A percentile compares a stretch with the other conserved stretches of the same genome.
Conservation (phyloP, 2,113 vertebrate genomes). For the Syngnathoides biaculeatus region DNA sequence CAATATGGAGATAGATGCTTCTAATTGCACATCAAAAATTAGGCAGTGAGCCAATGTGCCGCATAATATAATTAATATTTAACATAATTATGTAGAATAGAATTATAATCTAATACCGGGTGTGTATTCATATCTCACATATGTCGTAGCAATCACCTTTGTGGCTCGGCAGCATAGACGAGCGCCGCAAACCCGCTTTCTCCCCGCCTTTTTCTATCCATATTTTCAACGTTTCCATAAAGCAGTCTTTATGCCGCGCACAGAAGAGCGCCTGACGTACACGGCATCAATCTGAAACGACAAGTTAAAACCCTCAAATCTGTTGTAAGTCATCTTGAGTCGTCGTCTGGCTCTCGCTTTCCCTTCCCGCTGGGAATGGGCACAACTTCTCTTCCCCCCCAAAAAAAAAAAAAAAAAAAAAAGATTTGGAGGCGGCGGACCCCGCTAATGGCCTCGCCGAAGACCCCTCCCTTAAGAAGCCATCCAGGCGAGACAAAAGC, state of each 20-base stretch:
- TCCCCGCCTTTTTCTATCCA: background rate
- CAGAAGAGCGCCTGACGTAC: background rate
- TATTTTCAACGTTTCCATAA: background rate
- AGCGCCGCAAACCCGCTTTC: background rate
- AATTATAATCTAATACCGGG: too few species aligned
- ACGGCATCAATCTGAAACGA: constrained; percentile 3
- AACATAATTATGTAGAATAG: too few species aligned
- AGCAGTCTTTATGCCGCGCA: background rate
- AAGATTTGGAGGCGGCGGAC: constrained; percentile 3
- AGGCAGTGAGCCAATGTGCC: too few species aligned
- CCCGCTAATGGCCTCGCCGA: background rate
- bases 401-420: too few species aligned
- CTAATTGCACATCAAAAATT: too few species aligned
- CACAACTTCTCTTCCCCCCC: background rate
- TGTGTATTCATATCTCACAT: too few species aligned
- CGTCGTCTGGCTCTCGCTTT: constrained; percentile 3
- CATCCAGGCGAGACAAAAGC: background rate
- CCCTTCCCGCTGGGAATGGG: constrained; percentile 7
- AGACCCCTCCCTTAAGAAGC: background rate
- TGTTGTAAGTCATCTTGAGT: constrained; percentile 2
- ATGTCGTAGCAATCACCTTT: background rate
- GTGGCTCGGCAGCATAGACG: background rate
- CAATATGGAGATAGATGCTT: too few species aligned
- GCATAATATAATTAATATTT: too few species aligned
- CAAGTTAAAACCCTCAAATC: constrained; percentile 8